Evolutionary conservation across 2,888 invertebrate species (phyloP).

Genomic region (Aproaerema taeniolella): DNA sequence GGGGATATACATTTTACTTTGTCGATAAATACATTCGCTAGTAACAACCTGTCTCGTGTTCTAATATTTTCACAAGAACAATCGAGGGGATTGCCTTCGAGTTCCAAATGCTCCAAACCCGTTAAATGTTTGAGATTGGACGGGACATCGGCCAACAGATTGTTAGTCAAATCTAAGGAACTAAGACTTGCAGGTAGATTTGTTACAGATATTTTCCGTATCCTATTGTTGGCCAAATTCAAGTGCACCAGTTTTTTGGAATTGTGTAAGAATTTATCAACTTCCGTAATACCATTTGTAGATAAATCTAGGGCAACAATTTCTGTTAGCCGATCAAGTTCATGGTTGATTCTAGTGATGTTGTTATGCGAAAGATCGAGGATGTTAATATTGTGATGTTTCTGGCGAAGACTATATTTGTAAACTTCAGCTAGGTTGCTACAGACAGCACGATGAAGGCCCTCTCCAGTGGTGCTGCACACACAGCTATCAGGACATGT

Average conservation of each 20-base stretch:
- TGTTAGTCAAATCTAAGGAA: slow-evolving; percentile 79
- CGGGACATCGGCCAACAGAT: slow-evolving; percentile 78
- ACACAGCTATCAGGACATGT: slow-evolving; percentile 74
- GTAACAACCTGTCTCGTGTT: slow-evolving; percentile 78
- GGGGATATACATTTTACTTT: slow-evolving; percentile 77
- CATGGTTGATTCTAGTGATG: slow-evolving; percentile 75
- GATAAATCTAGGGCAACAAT: slow-evolving; percentile 81
- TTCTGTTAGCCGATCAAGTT: slow-evolving; percentile 77
- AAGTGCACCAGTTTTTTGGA: slow-evolving; percentile 78
- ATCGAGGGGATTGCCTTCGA: slow-evolving; percentile 82
- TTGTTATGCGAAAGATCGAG: slow-evolving; percentile 81
- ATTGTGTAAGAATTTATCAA: slow-evolving; percentile 76
- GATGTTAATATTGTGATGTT: slow-evolving; percentile 72
- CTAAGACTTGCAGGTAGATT: slow-evolving; percentile 78
- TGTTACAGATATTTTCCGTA: slow-evolving; percentile 69
- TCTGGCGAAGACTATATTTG: slow-evolving; percentile 73
- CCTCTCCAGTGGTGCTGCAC: slow-evolving; percentile 81
- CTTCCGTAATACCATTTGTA: slow-evolving; percentile 75
- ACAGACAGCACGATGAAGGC: slow-evolving; percentile 81
- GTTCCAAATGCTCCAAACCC: slow-evolving; percentile 78
- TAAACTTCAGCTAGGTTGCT: slow-evolving; percentile 86
- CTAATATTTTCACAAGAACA: slow-evolving; percentile 84
- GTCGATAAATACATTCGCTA: slow-evolving; percentile 73
- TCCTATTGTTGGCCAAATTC: slow-evolving; percentile 78
- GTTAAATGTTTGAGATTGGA: slow-evolving; percentile 73